Conservation (phyloP, 1,140 invertebrate species). For the Leptinotarsa lineolata region DNA sequence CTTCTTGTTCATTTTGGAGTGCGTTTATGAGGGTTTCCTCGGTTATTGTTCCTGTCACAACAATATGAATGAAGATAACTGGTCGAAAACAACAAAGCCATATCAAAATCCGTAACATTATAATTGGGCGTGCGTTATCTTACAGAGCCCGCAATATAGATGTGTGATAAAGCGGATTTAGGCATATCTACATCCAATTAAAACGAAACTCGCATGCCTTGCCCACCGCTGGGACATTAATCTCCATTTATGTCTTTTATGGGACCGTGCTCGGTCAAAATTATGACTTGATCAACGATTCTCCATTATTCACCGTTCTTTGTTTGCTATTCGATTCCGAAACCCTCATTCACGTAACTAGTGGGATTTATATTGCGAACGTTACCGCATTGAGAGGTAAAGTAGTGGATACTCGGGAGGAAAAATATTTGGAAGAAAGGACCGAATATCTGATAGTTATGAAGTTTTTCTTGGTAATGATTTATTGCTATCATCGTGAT, state of each 20-base stretch:
- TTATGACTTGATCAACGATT: constrained; percentile 20
- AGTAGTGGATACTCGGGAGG: too few species aligned
- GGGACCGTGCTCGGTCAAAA: constrained; percentile 16
- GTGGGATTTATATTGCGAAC: too few species aligned
- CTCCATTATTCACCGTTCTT: background rate
- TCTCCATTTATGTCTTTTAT: constrained; percentile 42
- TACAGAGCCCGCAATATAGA: constrained; percentile 39
- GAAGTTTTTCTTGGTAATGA: too few species aligned
- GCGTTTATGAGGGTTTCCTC: too few species aligned
- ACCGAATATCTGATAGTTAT: too few species aligned
- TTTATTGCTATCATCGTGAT: too few species aligned
- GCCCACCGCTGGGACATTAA: constrained; percentile 34
- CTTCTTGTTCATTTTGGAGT: too few species aligned
- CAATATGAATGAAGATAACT: background rate
- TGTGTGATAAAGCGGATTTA: constrained; percentile 39
- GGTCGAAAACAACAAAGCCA: constrained; percentile 9
- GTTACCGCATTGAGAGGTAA: too few species aligned
- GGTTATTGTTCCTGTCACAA: background rate
- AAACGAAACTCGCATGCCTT: constrained; percentile 28
- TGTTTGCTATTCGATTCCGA: background rate
- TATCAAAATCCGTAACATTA: constrained; percentile 1
- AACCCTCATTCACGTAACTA: too few species aligned
- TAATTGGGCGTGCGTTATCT: constrained; percentile 40
- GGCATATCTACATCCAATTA: constrained; percentile 44
- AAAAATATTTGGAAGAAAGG: too few species aligned